Conservation (phyloP, 2,113 vertebrate genomes). For the Rallus limicola region DNA sequence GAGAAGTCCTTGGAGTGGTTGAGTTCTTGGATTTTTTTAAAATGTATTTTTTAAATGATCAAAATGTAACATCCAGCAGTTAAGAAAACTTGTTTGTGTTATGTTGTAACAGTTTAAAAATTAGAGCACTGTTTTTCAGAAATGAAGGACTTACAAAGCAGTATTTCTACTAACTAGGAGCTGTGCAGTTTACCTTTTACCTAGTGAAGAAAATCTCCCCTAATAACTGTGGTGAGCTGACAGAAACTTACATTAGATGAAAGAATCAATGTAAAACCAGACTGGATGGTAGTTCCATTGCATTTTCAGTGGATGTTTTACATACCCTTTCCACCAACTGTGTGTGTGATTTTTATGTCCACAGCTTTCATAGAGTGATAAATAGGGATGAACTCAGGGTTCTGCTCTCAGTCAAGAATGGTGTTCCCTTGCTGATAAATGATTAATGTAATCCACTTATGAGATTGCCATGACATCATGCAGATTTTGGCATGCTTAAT, state of each 20-base stretch:
- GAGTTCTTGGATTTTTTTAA: neutral
- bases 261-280: neutral
- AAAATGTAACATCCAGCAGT: neutral
- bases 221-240: neutral
- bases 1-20: no score
- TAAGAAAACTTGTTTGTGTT: neutral
- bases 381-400: neutral
- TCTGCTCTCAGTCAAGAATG: neutral
- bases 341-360: neutral
- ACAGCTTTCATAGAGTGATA: neutral
- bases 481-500: conserved; percentile 5
- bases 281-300: neutral
- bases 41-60: neutral
- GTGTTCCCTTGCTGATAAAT: neutral
- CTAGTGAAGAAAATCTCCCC: neutral
- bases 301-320: neutral
- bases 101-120: neutral
- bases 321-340: neutral
- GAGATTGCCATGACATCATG: neutral
- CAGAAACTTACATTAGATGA: neutral
- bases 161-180: neutral
- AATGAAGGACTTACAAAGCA: neutral
- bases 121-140: neutral
- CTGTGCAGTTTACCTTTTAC: neutral
- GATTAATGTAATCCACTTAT: conserved; percentile 12